Percentiles rank a stretch among this genome's conserved stretches.
Evolutionary conservation across 37 sponge, comb jelly and placozoan species (phyloP).

Genomic region (Amphimedon queenslandica): DNA sequence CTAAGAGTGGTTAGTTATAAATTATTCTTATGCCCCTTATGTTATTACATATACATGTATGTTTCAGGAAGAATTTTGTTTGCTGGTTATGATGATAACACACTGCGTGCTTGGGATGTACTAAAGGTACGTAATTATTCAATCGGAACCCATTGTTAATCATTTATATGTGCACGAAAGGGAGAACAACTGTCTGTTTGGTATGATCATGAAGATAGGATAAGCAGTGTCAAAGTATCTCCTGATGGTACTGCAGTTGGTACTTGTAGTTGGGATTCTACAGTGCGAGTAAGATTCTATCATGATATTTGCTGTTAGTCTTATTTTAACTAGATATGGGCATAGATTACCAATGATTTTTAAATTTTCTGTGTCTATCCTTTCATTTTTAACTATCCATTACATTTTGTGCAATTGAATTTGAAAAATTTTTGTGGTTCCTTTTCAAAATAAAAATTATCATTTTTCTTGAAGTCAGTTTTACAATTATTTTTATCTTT

Average conservation of each 20-base stretch:
- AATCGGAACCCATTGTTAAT: neutral
- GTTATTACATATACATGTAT: no score
- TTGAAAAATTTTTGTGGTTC: no score
- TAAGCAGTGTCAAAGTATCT: conserved; percentile 65
- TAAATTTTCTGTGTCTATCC: neutral
- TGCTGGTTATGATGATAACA: conserved; percentile 79
- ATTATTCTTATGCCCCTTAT: no score
- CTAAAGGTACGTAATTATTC: conserved; percentile 55
- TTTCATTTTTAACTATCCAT: no score
- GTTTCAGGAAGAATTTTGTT: conserved; percentile 70
- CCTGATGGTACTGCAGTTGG: conserved; percentile 83
- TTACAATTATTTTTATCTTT: no score
- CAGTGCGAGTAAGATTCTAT: conserved; percentile 44
- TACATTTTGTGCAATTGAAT: no score
- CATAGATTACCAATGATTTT: neutral
- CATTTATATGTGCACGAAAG: conserved; percentile 19
- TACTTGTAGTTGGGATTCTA: conserved; percentile 82
- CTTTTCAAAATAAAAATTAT: no score
- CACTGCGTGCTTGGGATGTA: conserved; percentile 77
- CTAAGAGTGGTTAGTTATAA: conserved; percentile 58
- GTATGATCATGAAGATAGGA: conserved; percentile 49
- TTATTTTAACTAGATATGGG: neutral
- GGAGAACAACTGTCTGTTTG: conserved; percentile 52
- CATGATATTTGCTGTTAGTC: neutral
- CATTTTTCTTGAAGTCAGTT: no score